A percentile compares a stretch with the other conserved stretches of the same genome.
Evolutionary conservation across 2,797 vertebrate genomes (phyloP).

Genomic region (Molossus alvarezi): DNA sequence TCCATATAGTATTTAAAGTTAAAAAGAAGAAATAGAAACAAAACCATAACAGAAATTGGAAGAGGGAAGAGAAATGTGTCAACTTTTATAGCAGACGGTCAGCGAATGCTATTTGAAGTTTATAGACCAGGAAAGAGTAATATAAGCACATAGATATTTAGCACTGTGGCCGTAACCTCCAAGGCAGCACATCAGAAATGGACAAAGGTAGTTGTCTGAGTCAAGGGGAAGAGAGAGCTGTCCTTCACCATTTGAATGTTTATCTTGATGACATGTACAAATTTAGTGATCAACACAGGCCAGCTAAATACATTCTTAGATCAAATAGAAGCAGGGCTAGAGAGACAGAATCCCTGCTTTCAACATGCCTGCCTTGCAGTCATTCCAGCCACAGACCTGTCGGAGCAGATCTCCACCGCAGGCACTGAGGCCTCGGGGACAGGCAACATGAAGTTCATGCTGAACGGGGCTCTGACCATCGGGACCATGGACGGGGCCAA

Average conservation of each 20-base stretch:
- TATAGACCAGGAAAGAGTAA: background rate
- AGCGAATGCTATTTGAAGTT: background rate
- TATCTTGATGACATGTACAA: background rate
- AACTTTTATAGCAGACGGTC: background rate
- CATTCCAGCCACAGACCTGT: constrained; percentile 97
- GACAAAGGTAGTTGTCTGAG: background rate
- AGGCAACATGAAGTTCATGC: constrained; percentile 99
- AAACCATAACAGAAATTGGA: constrained; percentile 18
- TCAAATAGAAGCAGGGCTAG: background rate
- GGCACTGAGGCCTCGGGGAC: constrained; percentile 98
- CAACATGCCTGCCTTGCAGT: constrained; percentile 89
- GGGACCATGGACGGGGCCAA: constrained; percentile 99
- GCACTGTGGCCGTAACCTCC: background rate
- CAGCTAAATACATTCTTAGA: background rate
- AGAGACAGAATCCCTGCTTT: background rate
- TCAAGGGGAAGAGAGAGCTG: background rate
- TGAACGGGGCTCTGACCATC: constrained; percentile 98
- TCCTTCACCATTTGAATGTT: background rate
- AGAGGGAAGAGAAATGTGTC: constrained; percentile 27
- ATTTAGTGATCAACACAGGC: background rate
- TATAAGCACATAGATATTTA: background rate
- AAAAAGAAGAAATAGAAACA: constrained; percentile 59
- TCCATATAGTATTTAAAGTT: constrained; percentile 10
- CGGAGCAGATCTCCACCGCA: constrained; percentile 98
- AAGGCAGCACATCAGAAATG: background rate